Evolutionary conservation across 2,797 vertebrate species (phyloP).

Genomic region (Pseudochirops cupreus): DNA sequence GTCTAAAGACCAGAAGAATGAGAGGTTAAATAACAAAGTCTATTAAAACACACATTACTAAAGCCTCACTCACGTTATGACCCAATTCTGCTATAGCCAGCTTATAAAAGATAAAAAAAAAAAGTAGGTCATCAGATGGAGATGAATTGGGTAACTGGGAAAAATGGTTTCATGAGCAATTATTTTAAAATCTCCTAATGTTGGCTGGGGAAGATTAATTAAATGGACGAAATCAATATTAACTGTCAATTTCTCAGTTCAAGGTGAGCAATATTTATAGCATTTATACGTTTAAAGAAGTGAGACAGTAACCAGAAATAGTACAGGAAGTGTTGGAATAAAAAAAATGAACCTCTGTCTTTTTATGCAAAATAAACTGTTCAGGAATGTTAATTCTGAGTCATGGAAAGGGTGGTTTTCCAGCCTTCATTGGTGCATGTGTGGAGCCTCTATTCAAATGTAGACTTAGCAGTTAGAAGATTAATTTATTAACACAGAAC

Average conservation of each 20-base stretch:
- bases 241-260: accelerated
- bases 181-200: slow-evolving; percentile 63
- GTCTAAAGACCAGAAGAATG: slow-evolving; percentile 56
- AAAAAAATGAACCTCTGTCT: accelerated
- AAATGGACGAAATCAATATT: slow-evolving; percentile 62
- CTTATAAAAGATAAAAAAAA: slow-evolving; percentile 73
- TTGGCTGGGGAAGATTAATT: slow-evolving; percentile 64
- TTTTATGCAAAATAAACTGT: accelerated
- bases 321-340: background rate
- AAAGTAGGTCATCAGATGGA: slow-evolving; percentile 80
- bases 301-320: background rate
- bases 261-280: too few species aligned
- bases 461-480: background rate
- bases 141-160: slow-evolving; percentile 75
- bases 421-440: background rate
- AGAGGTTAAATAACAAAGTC: slow-evolving; percentile 72
- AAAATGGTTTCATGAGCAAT: slow-evolving; percentile 70
- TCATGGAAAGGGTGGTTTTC: background rate
- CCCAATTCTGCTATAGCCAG: slow-evolving; percentile 80
- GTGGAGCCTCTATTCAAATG: background rate
- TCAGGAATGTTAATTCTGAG: accelerated
- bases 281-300: background rate
- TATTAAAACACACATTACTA: slow-evolving; percentile 65
- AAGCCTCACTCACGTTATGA: slow-evolving; percentile 63
- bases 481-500: background rate